A percentile compares a stretch with the other conserved stretches of the same genome.
Evolutionary conservation across 2,113 vertebrate species (phyloP).

Genomic region (Mustela lutreola): DNA sequence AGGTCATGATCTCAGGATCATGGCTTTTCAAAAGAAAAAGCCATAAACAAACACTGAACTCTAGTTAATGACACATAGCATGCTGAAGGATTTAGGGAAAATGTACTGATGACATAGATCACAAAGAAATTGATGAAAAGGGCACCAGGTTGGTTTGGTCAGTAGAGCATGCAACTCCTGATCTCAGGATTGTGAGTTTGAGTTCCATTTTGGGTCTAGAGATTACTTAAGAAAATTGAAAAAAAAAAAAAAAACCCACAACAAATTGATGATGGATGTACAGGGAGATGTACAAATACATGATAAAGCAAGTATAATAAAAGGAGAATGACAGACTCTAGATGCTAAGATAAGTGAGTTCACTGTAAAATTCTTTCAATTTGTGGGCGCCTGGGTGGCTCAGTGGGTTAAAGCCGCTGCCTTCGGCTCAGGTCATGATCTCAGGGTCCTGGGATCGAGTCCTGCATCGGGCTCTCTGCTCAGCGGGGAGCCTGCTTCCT

Average conservation of each 20-base stretch:
- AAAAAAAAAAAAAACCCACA: background rate
- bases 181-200: background rate
- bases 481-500: no score
- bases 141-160: background rate
- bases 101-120: background rate
- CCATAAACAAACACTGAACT: slow-evolving; percentile 10
- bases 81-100: slow-evolving; percentile 27
- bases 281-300: background rate
- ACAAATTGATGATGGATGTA: background rate
- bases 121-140: background rate
- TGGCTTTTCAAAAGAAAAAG: slow-evolving; percentile 37
- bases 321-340: background rate
- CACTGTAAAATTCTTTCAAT: slow-evolving; percentile 47
- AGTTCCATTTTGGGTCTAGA: background rate
- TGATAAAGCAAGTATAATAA: background rate
- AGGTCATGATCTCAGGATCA: no score
- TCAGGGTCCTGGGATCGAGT: no score
- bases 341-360: background rate
- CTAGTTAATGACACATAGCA: background rate
- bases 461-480: no score
- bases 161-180: background rate
- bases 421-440: no score
- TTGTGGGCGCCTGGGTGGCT: background rate
- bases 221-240: background rate
- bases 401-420: no score